phyloP scores from a whole-genome alignment of 2,888 invertebrate genomes.

The Leptopilina myrica region DNA sequence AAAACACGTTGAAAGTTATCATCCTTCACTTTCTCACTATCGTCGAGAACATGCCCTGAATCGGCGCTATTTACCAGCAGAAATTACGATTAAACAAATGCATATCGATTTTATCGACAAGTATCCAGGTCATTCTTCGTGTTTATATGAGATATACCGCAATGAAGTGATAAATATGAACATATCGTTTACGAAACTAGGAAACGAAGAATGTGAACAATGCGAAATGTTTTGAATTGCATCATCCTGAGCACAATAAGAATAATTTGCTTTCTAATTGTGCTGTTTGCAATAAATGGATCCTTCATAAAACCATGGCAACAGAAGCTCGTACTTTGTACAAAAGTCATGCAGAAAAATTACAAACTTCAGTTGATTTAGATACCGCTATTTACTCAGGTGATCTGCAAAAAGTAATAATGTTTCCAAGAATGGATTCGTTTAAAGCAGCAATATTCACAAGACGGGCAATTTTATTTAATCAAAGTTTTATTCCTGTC shows the following conservation, averaged over 20 bases:
- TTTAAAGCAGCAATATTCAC: constrained; percentile 14
- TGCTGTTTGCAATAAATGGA: constrained; percentile 2
- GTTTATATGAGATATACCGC: constrained; percentile 7
- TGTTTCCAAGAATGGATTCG: constrained; percentile 25
- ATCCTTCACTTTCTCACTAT: constrained; percentile 2
- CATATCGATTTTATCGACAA: constrained; percentile 14
- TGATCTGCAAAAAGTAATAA: constrained; percentile 8
- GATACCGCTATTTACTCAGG: background rate
- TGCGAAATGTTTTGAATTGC: background rate
- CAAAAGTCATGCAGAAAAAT: constrained; percentile 12
- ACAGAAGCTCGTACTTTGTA: constrained; percentile 9
- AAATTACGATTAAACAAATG: constrained; percentile 15
- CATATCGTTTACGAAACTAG: constrained; percentile 8
- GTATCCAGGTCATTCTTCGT: background rate
- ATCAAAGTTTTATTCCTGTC: background rate
- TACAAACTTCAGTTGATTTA: background rate
- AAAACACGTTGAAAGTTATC: constrained; percentile 10
- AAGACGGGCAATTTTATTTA: constrained; percentile 19
- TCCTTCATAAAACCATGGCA: constrained; percentile 7
- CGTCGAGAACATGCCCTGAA: constrained; percentile 4
- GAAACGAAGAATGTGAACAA: constrained; percentile 22
- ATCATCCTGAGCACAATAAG: constrained; percentile 1
- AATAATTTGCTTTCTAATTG: constrained; percentile 13
- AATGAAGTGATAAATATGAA: constrained; percentile 12
- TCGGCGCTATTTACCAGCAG: background rate